A percentile compares a stretch with the other conserved stretches of the same genome.
phyloP scores from a whole-genome alignment of 2,797 vertebrate species.

The Pseudochromis fuscus region DNA sequence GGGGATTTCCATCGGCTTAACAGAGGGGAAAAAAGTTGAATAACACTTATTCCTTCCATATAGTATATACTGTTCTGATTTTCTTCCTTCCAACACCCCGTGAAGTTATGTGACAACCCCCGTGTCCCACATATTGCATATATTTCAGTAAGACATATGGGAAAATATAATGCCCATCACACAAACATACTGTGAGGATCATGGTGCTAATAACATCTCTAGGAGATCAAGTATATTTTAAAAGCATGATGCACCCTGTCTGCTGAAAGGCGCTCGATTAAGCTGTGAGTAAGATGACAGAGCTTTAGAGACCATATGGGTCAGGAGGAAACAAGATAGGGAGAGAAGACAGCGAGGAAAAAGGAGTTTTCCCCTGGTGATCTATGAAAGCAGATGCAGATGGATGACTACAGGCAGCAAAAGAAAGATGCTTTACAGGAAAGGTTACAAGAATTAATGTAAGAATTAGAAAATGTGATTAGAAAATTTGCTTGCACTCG shows the following conservation, averaged over 20 bases:
- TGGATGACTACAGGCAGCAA: no score
- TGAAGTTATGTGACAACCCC: slow-evolving; percentile 20
- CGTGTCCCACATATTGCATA: not conserved
- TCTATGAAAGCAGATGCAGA: slow-evolving; percentile 23
- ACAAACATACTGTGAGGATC: slow-evolving; percentile 13
- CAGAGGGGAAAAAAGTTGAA: slow-evolving; percentile 47
- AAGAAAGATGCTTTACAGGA: slow-evolving; percentile 3
- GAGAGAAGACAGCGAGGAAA: slow-evolving; percentile 6
- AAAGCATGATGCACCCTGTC: slow-evolving; percentile 11
- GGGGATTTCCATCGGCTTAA: slow-evolving; percentile 69
- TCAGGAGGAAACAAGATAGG: slow-evolving; percentile 5
- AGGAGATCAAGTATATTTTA: slow-evolving; percentile 28
- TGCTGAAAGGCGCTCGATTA: slow-evolving; percentile 26
- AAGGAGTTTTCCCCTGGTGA: slow-evolving; percentile 12
- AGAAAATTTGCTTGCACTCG: no score
- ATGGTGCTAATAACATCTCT: slow-evolving; percentile 43
- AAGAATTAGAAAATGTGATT: not conserved
- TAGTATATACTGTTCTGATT: slow-evolving; percentile 13
- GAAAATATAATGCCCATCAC: slow-evolving; percentile 23
- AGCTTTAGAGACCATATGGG: slow-evolving; percentile 28
- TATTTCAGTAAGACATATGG: not conserved
- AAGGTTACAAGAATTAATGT: not conserved
- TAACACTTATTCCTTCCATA: slow-evolving; percentile 44
- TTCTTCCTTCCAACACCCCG: not conserved
- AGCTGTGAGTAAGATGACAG: slow-evolving; percentile 48